Evolutionary conservation across 2,113 vertebrate genomes (phyloP).

Genomic region (Actinemys pallida): DNA sequence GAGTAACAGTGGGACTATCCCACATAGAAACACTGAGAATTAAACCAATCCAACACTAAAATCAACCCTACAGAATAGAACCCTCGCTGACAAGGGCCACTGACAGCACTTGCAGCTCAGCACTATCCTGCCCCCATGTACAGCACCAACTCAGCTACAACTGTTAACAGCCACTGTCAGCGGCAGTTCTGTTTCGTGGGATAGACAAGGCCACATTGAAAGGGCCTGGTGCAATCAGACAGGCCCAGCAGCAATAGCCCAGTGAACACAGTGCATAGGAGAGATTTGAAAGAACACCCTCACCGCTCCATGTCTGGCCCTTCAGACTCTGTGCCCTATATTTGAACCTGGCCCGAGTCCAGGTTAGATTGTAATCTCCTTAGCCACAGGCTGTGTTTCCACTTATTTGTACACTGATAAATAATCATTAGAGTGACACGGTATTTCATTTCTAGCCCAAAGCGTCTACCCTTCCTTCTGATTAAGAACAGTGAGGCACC

Average conservation of each 20-base stretch:
- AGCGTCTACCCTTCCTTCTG: background rate
- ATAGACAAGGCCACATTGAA: background rate
- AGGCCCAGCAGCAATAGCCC: background rate
- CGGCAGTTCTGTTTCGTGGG: background rate
- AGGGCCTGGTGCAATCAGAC: background rate
- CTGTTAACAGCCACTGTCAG: background rate
- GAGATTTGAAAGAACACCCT: background rate
- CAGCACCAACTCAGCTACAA: background rate
- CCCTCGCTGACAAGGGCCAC: background rate
- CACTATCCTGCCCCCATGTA: background rate
- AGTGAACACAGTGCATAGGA: background rate
- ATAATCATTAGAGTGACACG: background rate
- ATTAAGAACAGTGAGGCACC: background rate
- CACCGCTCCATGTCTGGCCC: background rate
- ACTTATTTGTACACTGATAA: background rate
- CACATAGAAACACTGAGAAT: background rate
- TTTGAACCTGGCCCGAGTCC: background rate
- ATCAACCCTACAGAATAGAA: background rate
- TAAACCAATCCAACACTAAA: background rate
- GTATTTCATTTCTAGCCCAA: background rate
- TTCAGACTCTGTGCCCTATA: background rate
- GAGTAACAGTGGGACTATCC: background rate
- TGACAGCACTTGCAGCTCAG: background rate
- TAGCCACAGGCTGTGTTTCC: background rate
- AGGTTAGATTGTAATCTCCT: background rate